phyloP scores from a whole-genome alignment of 92 coral and sea anemone species.

The Paragorgia papillata region DNA sequence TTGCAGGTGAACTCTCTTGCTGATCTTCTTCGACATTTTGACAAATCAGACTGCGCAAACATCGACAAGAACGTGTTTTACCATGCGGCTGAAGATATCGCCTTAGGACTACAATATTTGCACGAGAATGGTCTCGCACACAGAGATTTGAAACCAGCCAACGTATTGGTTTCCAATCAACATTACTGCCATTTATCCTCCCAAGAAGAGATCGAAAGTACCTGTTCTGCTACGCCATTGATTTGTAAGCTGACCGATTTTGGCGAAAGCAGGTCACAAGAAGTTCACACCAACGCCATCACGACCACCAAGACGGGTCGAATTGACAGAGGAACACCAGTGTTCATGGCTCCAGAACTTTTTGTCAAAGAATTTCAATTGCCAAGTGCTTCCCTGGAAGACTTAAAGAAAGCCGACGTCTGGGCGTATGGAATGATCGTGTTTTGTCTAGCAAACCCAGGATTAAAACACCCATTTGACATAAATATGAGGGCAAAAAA shows the following conservation, averaged over 20 bases:
- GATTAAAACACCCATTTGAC: constrained; percentile 15
- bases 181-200: constrained; percentile 7
- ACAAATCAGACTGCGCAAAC: constrained; percentile 2
- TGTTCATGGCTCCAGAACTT: constrained; percentile 1
- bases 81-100: constrained; percentile 12
- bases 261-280: constrained; percentile 16
- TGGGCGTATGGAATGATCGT: constrained; percentile 54
- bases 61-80: constrained; percentile 29
- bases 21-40: constrained; percentile 23
- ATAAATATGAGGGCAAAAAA: background rate
- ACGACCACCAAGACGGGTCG: background rate
- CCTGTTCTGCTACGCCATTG: background rate
- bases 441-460: constrained; percentile 20
- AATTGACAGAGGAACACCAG: background rate
- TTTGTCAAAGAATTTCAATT: background rate
- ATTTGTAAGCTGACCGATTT: constrained; percentile 27
- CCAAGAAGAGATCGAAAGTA: background rate
- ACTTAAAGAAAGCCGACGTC: constrained; percentile 33
- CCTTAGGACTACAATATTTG: constrained; percentile 1
- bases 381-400: constrained; percentile 16
- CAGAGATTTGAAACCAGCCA: constrained; percentile 39
- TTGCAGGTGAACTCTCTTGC: constrained; percentile 43
- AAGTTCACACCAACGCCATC: constrained; percentile 17
- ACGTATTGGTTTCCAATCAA: constrained; percentile 35
- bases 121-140: constrained; percentile 15